Conservation (phyloP, 2,113 vertebrate species). For the Corythornis madagascariensis region DNA sequence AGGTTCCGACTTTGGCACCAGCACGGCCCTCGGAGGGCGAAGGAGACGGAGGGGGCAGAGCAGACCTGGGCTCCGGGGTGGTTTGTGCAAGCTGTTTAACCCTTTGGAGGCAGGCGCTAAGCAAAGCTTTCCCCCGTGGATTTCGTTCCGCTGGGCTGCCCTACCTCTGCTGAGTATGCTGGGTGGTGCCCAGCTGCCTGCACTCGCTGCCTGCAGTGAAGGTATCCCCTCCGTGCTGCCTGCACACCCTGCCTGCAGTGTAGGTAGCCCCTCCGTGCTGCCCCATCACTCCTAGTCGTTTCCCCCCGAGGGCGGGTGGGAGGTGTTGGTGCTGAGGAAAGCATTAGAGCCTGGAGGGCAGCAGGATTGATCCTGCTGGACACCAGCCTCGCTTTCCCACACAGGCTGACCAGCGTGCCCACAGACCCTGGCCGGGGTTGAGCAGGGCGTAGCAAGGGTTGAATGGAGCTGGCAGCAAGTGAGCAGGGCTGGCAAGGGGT, state of each 20-base stretch:
- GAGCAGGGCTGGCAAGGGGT: neutral
- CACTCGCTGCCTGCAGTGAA: neutral
- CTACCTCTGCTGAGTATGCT: neutral
- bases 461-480: neutral
- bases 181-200: neutral
- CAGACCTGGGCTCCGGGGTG: neutral
- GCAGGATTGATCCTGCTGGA: neutral
- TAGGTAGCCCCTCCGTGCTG: rapidly evolving
- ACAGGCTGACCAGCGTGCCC: neutral
- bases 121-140: neutral
- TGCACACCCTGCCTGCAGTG: neutral
- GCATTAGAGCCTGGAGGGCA: neutral
- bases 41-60: conserved; percentile 64
- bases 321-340: rapidly evolving
- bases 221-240: neutral
- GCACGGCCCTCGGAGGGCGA: conserved; percentile 58
- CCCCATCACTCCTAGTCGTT: rapidly evolving
- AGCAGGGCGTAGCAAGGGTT: neutral
- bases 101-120: neutral
- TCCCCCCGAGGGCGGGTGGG: rapidly evolving
- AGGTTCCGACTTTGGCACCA: conserved; percentile 84
- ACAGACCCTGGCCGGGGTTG: neutral
- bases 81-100: conserved; percentile 16
- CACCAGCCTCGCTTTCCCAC: neutral
- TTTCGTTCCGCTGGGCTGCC: neutral